These are phyloP conservation scores for Leptarthrus brevirostris DNA, from an alignment of 2,888 invertebrate species.

Conservation along the genomic window DNA sequence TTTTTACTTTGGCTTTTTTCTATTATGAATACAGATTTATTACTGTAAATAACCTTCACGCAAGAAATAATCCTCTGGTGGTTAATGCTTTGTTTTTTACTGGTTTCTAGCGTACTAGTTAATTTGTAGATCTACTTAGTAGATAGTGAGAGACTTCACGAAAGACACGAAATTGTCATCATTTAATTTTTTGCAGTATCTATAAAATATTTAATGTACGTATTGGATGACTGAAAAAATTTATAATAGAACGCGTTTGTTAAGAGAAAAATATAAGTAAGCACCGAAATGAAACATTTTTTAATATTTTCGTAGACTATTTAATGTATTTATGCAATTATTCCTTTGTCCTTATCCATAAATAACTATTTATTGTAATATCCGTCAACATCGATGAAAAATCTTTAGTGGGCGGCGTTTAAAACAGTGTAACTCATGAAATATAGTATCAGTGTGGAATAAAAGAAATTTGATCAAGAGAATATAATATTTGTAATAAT, in stretches of 20 bases:
- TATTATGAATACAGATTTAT: constrained; percentile 21
- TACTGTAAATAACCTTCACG: constrained; percentile 36
- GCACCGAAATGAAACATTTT: neutral
- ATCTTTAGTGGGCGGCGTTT: no score
- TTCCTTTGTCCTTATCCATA: no score
- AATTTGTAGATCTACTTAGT: constrained; percentile 23
- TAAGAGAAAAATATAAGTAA: constrained; percentile 37
- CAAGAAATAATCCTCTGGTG: constrained; percentile 32
- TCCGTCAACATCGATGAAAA: no score
- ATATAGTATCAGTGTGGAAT: no score
- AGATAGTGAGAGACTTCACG: neutral
- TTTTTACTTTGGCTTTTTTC: constrained; percentile 15
- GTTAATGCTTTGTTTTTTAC: constrained; percentile 26
- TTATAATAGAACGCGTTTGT: constrained; percentile 43
- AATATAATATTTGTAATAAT: no score
- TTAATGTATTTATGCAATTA: no score
- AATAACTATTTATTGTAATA: no score
- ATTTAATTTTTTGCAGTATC: constrained; percentile 24
- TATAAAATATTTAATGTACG: constrained; percentile 33
- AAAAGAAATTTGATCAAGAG: no score
- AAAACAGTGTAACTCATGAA: no score
- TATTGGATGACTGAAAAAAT: constrained; percentile 36
- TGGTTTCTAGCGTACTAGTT: constrained; percentile 24
- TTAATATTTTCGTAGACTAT: no score
- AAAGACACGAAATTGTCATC: constrained; percentile 8